Evolutionary conservation across 1,140 invertebrate species (phyloP).

Genomic region (Cryptotermes secundus): DNA sequence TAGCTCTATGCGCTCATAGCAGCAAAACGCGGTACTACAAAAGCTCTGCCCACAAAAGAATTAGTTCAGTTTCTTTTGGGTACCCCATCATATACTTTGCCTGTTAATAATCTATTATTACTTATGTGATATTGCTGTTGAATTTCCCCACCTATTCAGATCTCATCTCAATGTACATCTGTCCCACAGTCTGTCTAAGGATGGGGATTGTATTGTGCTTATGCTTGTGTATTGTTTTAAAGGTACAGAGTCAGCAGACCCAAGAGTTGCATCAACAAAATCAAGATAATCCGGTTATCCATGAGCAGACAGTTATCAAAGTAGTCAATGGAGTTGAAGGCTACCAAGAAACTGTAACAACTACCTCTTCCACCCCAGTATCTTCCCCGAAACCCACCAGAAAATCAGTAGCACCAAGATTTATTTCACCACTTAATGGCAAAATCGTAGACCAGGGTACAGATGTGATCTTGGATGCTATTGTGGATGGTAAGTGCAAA

Average conservation of each 20-base stretch:
- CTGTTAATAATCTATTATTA: too few relatives aligned
- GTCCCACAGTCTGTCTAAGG: too few relatives aligned
- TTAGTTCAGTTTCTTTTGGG: too few relatives aligned
- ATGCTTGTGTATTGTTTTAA: constrained; percentile 6
- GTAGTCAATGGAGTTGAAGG: constrained; percentile 28
- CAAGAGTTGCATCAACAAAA: constrained; percentile 46
- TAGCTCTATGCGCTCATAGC: too few relatives aligned
- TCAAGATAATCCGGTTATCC: constrained; percentile 44
- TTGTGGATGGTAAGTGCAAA: constrained; percentile 62
- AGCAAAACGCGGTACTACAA: too few relatives aligned
- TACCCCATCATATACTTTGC: too few relatives aligned
- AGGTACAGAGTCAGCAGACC: constrained; percentile 41
- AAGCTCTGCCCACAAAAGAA: too few relatives aligned
- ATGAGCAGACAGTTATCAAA: constrained; percentile 38
- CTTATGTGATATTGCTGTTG: too few relatives aligned
- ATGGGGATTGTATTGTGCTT: background rate
- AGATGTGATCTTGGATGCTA: constrained; percentile 69
- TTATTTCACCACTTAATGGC: constrained; percentile 66
- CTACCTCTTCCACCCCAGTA: constrained; percentile 13
- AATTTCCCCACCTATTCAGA: too few relatives aligned
- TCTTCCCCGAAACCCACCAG: constrained; percentile 50
- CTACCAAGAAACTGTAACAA: background rate
- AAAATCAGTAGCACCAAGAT: constrained; percentile 63
- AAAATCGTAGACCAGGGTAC: constrained; percentile 75
- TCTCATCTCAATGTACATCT: too few relatives aligned